Base-by-base conservation (phyloP, 2,113 vertebrate genomes). In the Capreolus pygargus region DNA sequence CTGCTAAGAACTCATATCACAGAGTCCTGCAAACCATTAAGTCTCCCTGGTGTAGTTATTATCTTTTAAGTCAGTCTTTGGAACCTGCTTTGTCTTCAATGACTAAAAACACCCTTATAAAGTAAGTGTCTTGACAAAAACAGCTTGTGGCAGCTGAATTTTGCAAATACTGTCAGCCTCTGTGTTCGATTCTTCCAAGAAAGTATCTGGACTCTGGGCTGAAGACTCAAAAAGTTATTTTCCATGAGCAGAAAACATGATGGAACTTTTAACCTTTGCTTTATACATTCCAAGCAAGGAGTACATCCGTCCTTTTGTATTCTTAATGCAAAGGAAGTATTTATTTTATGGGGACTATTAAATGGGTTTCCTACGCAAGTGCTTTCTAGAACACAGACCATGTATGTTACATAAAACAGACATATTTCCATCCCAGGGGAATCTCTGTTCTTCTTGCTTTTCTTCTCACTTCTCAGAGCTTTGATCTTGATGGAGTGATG, bases 401-500 rank as follows among this genome's bases (percentile, higher is more conserved):
- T 19, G 55, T 82, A 97, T 93, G 85, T 97, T 97, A 98, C 92
- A 98, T 97, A 97, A 98, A 98, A 86, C 98, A 98, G 98, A 95
- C 95, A 83, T 88, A 43, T 45, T 97, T 92, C 79, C n/a, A 95
- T 47, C 85, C 96, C 81, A 17, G 74, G 79, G 95, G 96, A 85
- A 85, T 85, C 95, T 90, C 95, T 97, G 76, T 64, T 97, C 98
- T 85, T 97, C 95, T 96, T 33, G 5, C 92, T 88, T 96, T 95
- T 67, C 86, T 97, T 88, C 94, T 97, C 96, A 97, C 97, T 92
- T 97, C 94, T 47, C 52, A 27, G 96, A 87, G 89, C 97, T 98
- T 98, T 95, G 93, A 97, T 98, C 94, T 89, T 89, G 86, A 97
- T 64, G 55, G 92, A 97, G 92, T 58, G 95, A 96, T 95, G 95